These are phyloP conservation scores for Actinia tenebrosa DNA, from an alignment of 64 coral and sea anemone species.

Conservation along the genomic window DNA sequence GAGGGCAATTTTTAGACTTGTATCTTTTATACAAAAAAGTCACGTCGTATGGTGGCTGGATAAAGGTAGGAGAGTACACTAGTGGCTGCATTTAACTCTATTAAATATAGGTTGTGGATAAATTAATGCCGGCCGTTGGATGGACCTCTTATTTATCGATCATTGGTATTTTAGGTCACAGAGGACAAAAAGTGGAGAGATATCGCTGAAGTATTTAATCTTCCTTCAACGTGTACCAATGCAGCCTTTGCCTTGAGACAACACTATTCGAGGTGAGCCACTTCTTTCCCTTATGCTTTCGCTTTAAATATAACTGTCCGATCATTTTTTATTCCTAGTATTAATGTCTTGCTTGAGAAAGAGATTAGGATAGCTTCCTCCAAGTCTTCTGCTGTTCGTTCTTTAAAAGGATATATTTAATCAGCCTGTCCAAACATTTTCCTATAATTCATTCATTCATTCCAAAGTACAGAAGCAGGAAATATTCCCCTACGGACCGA, in stretches of 20 bases:
- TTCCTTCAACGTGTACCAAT: constrained; percentile 93
- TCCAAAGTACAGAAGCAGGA: neutral
- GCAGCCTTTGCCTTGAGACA: constrained; percentile 97
- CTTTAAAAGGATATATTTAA: neutral
- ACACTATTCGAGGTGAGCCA: constrained; percentile 82
- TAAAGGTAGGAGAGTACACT: constrained; percentile 57
- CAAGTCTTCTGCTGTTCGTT: neutral
- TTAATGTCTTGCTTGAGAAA: neutral
- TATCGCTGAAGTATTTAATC: constrained; percentile 93
- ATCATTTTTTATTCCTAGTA: neutral
- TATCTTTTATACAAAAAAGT: constrained; percentile 98
- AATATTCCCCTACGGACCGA: neutral
- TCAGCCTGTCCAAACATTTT: neutral
- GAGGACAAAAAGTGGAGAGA: constrained; percentile 94
- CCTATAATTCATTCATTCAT: neutral
- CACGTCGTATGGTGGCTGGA: constrained; percentile 85
- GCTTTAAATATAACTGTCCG: constrained; percentile 1
- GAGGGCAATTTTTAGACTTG: constrained; percentile 90
- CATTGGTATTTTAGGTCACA: constrained; percentile 73
- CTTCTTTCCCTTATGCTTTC: constrained; percentile 6
- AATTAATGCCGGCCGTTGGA: neutral
- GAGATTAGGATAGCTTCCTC: neutral
- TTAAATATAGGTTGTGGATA: neutral
- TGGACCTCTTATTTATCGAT: neutral
- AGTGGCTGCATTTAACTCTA: neutral